Base-by-base conservation (phyloP, 2,113 vertebrate genomes). In the Xyrauchen texanus region DNA sequence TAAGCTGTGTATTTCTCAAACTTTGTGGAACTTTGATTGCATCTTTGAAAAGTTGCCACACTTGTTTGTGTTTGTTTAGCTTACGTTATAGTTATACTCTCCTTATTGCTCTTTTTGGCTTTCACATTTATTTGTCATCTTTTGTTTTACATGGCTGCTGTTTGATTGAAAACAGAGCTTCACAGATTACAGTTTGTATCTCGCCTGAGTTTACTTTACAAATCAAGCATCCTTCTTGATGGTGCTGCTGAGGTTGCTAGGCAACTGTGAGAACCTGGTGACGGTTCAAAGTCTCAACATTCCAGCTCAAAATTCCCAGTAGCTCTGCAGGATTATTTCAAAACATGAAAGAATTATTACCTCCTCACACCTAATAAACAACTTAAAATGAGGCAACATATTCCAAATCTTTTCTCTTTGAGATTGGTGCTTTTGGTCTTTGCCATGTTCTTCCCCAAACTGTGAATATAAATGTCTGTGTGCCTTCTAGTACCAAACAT, bases 241-340 rank as follows among this genome's bases (percentile, higher is more conserved):
- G 86, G 83, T 65, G 80, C 21, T 1, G 21, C 60, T 52, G 80
- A 84, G 44, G 93, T 94, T 93, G 92, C 93, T 90, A 92, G 88
- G 93, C 88, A 93, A 94, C 93, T 88, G 88, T 74, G 84, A 86
- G 87, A 90, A 85, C 84, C 83, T 55, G 44, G 81, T 86, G 88
- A 89, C 85, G 81, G 88, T 90, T 91, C 87, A 88, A 34, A 76
- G 61, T 87, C 86, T 86, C 87, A 81, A 82, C 77, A 68, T 79
- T 86, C 65, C 42, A 63, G 80, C 81, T 79, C 70, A 63, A 63
- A 21, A 47, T 77, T 85, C 68, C 64, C 45, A 67, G 70, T 62
- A 53, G 64, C 76, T 77, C 73, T 4, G 42, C 55, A 42, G 70
- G 62, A 52, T 80, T 78, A 77, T 52, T 65, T 52, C 55, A 42